Evolutionary conservation across 1,140 invertebrate species (phyloP).

Genomic region (Eumeta japonica): DNA sequence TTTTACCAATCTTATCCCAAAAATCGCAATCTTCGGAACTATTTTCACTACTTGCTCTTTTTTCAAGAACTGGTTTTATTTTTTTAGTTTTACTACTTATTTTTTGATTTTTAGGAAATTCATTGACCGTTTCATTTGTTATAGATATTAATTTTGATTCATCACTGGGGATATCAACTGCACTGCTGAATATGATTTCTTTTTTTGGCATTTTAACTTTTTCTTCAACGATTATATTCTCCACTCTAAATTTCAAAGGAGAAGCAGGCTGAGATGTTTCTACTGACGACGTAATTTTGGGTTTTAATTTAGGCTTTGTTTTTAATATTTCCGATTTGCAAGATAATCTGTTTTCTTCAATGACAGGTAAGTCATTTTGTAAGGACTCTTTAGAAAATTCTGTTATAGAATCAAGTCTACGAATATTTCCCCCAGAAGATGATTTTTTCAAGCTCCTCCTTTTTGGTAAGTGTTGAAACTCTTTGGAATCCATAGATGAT

Average conservation of each 20-base stretch:
- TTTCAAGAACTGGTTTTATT: slow-evolving; percentile 4
- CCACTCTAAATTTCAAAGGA: slow-evolving; percentile 55
- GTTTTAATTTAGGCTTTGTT: slow-evolving; percentile 46
- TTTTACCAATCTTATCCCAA: slow-evolving; percentile 58
- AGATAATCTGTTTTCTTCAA: slow-evolving; percentile 23
- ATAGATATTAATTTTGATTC: slow-evolving; percentile 12
- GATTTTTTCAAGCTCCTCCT: slow-evolving; percentile 48
- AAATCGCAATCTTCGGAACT: slow-evolving; percentile 48
- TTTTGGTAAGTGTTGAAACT: slow-evolving; percentile 23
- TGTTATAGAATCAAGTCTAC: slow-evolving; percentile 46
- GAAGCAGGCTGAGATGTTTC: slow-evolving; percentile 43
- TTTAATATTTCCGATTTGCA: slow-evolving; percentile 25
- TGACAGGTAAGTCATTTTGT: slow-evolving; percentile 17
- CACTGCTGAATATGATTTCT: slow-evolving; percentile 35
- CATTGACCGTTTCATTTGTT: slow-evolving; percentile 9
- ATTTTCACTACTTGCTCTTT: slow-evolving; percentile 13
- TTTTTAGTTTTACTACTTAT: slow-evolving; percentile 11
- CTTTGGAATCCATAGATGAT: slow-evolving; percentile 22
- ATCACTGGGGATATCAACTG: slow-evolving; percentile 13
- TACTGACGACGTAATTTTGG: slow-evolving; percentile 55
- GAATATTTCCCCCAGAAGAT: slow-evolving; percentile 40
- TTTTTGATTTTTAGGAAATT: slow-evolving; percentile 8
- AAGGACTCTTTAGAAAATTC: slow-evolving; percentile 36
- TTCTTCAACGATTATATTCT: slow-evolving; percentile 58
- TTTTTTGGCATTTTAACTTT: slow-evolving; percentile 29